phyloP scores from a whole-genome alignment of 2,113 vertebrate genomes.

The Dendropsophus ebraccatus region DNA sequence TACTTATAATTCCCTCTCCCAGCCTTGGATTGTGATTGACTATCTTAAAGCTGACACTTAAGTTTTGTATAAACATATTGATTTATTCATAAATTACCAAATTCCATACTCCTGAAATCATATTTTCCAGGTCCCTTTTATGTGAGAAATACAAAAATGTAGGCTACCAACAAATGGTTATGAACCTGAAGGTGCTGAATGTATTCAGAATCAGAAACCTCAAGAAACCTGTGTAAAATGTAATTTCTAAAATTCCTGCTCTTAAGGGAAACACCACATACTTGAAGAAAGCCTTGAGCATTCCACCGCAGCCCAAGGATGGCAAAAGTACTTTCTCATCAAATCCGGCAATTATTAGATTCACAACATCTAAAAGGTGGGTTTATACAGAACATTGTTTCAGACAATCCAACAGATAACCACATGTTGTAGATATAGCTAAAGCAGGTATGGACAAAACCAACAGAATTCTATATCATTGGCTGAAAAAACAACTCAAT shows the following conservation, averaged over 20 bases:
- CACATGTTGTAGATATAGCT: no score
- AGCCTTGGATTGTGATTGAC: no score
- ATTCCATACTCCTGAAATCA: conserved; percentile 17
- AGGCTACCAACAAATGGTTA: neutral
- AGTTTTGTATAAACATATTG: neutral
- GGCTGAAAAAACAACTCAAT: no score
- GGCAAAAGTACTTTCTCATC: neutral
- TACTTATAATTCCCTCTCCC: no score
- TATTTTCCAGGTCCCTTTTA: conserved; percentile 24
- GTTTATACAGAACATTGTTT: no score
- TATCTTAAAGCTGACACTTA: no score
- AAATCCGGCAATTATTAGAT: no score
- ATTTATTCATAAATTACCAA: conserved; percentile 33
- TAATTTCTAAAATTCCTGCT: neutral
- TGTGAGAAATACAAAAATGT: conserved; percentile 7
- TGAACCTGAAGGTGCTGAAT: neutral
- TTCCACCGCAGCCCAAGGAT: neutral
- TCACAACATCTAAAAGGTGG: no score
- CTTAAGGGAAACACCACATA: neutral
- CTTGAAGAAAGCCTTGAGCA: neutral
- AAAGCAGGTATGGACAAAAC: no score
- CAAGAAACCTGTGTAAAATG: neutral
- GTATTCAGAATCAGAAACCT: neutral
- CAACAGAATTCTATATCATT: no score
- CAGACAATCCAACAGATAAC: no score